Evolutionary conservation across 2,113 vertebrate genomes (phyloP).

Genomic region (Oreotrochilus melanogaster): DNA sequence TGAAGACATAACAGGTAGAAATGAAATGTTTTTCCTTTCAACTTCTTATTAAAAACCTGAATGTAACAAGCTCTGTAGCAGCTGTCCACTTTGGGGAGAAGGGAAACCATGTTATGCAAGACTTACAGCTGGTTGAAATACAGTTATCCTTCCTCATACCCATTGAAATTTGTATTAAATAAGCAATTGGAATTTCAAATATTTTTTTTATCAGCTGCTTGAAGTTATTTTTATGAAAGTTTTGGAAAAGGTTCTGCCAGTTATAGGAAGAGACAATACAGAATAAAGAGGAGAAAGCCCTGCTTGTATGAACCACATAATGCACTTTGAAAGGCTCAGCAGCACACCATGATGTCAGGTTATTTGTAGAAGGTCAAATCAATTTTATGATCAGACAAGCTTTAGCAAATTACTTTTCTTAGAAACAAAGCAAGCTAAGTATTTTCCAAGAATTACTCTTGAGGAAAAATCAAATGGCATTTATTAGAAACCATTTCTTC

Average conservation of each 20-base stretch:
- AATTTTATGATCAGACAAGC: constrained; percentile 4
- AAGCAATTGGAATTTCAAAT: not conserved
- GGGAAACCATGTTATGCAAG: not conserved
- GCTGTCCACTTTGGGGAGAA: not conserved
- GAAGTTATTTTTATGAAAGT: not conserved
- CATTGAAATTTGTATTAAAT: not conserved
- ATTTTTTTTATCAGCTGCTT: not conserved
- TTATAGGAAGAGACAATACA: not conserved
- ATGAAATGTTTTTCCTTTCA: not conserved
- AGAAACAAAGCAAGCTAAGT: not conserved
- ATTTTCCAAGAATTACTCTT: constrained; percentile 18
- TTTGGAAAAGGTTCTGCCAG: not conserved
- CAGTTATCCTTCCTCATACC: not conserved
- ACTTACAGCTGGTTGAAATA: not conserved
- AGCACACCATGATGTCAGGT: accelerated
- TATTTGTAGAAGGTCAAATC: constrained; percentile 29
- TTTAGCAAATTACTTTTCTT: constrained; percentile 18
- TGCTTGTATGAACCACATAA: not conserved
- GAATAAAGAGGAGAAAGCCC: not conserved
- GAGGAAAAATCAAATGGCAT: constrained; percentile 5
- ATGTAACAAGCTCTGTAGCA: not conserved
- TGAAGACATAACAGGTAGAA: not conserved
- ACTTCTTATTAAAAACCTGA: not conserved
- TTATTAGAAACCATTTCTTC: not conserved
- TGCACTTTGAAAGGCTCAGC: not conserved